Percentiles rank a stretch among this genome's conserved stretches.
phyloP scores from a whole-genome alignment of 2,888 invertebrate species.

The Himalopsyche kuldschensis region DNA sequence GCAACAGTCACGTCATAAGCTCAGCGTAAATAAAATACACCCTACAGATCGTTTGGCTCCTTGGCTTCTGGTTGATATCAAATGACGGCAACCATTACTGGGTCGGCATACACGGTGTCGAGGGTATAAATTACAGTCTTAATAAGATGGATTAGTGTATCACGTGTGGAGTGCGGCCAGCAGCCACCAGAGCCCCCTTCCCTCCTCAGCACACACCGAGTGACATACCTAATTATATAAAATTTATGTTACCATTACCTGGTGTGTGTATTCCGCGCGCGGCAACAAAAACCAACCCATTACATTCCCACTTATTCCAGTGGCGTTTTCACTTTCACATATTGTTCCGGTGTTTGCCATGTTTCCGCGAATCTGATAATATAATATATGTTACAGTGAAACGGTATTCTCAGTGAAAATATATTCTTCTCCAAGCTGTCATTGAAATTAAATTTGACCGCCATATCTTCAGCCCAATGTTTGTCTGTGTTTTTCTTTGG shows the following conservation, averaged over 20 bases:
- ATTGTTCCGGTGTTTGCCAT: not conserved
- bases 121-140: conserved; percentile 30
- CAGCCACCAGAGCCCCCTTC: not conserved
- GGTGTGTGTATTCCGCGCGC: not conserved
- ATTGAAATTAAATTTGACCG: too few species aligned
- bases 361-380: not conserved
- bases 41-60: too few species aligned
- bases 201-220: not conserved
- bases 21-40: too few species aligned
- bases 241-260: conserved; percentile 28
- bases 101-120: conserved; percentile 10
- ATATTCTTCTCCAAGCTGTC: too few species aligned
- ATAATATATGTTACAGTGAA: too few species aligned
- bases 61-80: not conserved
- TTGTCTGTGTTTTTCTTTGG: too few species aligned
- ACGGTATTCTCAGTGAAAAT: too few species aligned
- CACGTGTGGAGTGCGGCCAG: conserved; percentile 14
- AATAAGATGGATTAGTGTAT: conserved; percentile 34
- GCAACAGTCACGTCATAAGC: too few species aligned
- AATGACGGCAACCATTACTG: not conserved
- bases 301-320: not conserved
- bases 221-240: conserved; percentile 32
- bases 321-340: not conserved
- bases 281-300: not conserved
- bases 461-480: too few species aligned